These are phyloP conservation scores for Callipepla squamata DNA, from an alignment of 2,113 vertebrate genomes.

Conservation along the genomic window DNA sequence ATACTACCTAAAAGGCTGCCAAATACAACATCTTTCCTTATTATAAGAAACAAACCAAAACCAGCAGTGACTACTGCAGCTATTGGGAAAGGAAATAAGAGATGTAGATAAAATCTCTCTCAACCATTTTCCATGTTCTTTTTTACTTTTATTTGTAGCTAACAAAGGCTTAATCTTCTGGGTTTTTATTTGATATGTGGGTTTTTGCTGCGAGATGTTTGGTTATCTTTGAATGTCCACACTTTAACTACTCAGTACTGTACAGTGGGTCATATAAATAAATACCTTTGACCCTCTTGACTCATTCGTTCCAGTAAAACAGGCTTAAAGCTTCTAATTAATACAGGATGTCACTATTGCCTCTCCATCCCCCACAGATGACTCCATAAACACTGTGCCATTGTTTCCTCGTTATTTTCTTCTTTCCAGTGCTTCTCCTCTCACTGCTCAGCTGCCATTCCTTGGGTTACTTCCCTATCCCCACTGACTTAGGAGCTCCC, in stretches of 20 bases:
- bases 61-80: neutral
- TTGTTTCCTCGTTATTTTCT: neutral
- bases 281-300: neutral
- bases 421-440: neutral
- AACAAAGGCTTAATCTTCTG: neutral
- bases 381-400: neutral
- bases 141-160: neutral
- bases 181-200: neutral
- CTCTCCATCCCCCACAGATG: neutral
- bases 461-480: neutral
- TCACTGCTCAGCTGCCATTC: neutral
- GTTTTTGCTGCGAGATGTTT: neutral
- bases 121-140: neutral
- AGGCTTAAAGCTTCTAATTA: slow-evolving; percentile 18
- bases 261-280: neutral
- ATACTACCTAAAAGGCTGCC: neutral
- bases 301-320: slow-evolving; percentile 13
- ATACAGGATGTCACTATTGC: neutral
- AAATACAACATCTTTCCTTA: neutral
- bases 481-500: neutral
- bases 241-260: neutral
- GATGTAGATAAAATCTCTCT: neutral
- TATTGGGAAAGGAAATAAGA: neutral
- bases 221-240: neutral
- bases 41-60: neutral